Percentiles rank a stretch among this genome's conserved stretches.
These are phyloP conservation scores for Dromiciops gliroides DNA, from an alignment of 2,113 vertebrate species.

Conservation along the genomic window DNA sequence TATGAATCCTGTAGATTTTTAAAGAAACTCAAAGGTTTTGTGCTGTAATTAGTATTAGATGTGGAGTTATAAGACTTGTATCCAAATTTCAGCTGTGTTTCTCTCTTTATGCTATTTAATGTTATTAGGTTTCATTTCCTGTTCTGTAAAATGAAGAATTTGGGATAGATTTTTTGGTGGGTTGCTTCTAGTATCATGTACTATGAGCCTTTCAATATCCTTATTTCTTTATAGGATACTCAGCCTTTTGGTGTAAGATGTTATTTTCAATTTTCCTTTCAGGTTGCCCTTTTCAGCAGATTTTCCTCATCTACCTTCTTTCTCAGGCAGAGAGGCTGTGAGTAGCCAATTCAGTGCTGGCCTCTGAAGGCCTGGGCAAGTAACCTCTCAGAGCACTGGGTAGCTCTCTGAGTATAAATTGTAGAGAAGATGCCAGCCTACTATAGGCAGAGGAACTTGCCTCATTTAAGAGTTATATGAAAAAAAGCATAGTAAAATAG, in stretches of 20 bases:
- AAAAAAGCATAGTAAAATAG: neutral
- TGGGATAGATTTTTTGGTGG: neutral
- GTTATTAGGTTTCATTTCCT: neutral
- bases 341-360: neutral
- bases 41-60: neutral
- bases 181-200: neutral
- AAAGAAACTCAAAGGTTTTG: neutral
- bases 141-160: neutral
- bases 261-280: neutral
- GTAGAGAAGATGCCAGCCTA: neutral
- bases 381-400: neutral
- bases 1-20: neutral
- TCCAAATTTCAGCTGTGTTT: neutral
- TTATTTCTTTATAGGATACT: neutral
- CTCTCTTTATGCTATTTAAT: neutral
- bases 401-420: neutral
- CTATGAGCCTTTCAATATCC: neutral
- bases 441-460: neutral
- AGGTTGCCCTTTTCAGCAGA: neutral
- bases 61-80: neutral
- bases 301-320: neutral
- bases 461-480: neutral
- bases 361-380: neutral
- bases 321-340: neutral
- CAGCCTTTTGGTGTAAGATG: neutral